phyloP scores from a whole-genome alignment of 1,140 invertebrate genomes.

The Aporrectodea caliginosa region DNA sequence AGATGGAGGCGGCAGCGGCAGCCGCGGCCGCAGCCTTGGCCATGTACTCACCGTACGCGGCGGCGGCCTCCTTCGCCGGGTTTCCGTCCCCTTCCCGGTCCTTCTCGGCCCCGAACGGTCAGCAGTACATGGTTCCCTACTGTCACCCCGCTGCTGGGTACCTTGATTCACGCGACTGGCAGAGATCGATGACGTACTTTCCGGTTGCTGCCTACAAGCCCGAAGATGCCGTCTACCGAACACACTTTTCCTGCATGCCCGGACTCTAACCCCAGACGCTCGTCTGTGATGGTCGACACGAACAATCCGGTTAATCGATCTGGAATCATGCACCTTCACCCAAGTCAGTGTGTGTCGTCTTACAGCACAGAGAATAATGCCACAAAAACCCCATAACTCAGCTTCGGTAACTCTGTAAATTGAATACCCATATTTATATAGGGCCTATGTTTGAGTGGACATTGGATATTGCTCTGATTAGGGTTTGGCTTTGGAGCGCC shows the following conservation, averaged over 20 bases:
- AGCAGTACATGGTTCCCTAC: not conserved
- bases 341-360: too few relatives aligned
- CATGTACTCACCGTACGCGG: not conserved
- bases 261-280: not conserved
- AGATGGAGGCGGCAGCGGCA: not conserved
- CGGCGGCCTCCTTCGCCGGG: not conserved
- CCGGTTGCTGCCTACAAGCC: not conserved
- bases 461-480: too few relatives aligned
- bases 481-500: too few relatives aligned
- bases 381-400: too few relatives aligned
- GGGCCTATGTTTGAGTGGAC: too few relatives aligned
- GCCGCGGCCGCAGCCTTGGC: too few relatives aligned
- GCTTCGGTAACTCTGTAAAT: too few relatives aligned
- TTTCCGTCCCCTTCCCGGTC: not conserved
- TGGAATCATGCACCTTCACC: too few relatives aligned
- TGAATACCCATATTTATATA: too few relatives aligned
- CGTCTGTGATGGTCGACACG: too few relatives aligned
- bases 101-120: not conserved
- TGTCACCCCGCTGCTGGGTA: not conserved
- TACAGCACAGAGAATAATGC: too few relatives aligned
- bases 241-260: not conserved
- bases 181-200: not conserved
- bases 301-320: too few relatives aligned
- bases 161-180: not conserved
- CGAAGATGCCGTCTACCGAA: not conserved